Conservation (phyloP, 2,797 vertebrate genomes). For the Pipistrellus pygmaeus region DNA sequence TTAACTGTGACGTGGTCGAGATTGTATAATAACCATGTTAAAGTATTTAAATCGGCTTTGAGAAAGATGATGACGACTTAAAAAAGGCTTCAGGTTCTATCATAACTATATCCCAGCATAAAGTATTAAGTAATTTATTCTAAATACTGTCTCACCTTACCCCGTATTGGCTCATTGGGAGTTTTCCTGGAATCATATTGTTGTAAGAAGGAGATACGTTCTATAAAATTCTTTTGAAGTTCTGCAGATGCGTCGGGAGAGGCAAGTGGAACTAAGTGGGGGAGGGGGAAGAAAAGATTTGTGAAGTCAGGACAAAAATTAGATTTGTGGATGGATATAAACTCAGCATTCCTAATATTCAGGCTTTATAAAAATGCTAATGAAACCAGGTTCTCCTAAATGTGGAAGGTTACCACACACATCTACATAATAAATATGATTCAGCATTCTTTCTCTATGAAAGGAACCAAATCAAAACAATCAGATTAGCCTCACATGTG, state of each 20-base stretch:
- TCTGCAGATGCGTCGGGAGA: constrained; percentile 61
- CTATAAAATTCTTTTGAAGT: constrained; percentile 78
- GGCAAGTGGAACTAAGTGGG: constrained; percentile 77
- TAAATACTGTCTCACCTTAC: constrained; percentile 85
- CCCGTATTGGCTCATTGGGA: constrained; percentile 76
- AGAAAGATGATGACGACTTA: constrained; percentile 46
- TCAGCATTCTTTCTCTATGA: constrained; percentile 12
- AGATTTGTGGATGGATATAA: constrained; percentile 26
- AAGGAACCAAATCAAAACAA: constrained; percentile 61
- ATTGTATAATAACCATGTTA: constrained; percentile 22
- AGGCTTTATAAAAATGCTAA: constrained; percentile 55
- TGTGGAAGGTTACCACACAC: background rate
- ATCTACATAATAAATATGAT: constrained; percentile 38
- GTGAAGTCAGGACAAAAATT: constrained; percentile 49
- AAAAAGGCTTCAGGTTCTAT: constrained; percentile 42
- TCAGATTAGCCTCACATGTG: background rate
- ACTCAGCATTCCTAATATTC: constrained; percentile 38
- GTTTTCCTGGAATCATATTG: constrained; percentile 78
- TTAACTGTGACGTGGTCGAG: background rate
- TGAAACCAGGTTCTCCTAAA: constrained; percentile 30
- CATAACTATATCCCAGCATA: background rate
- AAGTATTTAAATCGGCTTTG: constrained; percentile 54
- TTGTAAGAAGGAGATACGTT: constrained; percentile 79
- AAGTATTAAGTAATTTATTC: constrained; percentile 49
- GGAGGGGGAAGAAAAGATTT: background rate